Percentiles rank a stretch among this genome's conserved stretches.
phyloP scores from a whole-genome alignment of 2,113 vertebrate genomes.

The Antechinus stuartii region DNA sequence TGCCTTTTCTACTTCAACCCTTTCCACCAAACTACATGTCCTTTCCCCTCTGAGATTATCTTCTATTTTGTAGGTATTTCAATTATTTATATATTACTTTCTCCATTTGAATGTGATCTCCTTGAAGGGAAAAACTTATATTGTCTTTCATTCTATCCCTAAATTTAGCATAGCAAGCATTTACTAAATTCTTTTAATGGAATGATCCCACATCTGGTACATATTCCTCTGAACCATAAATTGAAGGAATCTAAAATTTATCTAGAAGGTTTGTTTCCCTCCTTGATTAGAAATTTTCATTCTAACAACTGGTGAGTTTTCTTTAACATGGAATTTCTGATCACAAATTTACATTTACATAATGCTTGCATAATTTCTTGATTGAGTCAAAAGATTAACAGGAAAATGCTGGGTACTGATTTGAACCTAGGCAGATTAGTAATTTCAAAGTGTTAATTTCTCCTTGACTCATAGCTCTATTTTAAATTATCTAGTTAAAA shows the following conservation, averaged over 20 bases:
- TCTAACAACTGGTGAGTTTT: background rate
- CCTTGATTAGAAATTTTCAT: background rate
- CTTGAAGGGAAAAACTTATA: background rate
- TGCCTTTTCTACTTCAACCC: background rate
- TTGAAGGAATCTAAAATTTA: background rate
- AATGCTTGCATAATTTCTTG: background rate
- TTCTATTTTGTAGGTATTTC: background rate
- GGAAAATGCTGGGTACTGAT: background rate
- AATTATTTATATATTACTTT: background rate
- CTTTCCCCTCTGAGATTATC: background rate
- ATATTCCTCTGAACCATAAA: background rate
- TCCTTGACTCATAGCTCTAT: background rate
- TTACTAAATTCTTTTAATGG: background rate
- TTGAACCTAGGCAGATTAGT: background rate
- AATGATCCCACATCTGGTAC: background rate
- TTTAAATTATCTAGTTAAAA: constrained; percentile 10
- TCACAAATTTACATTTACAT: background rate
- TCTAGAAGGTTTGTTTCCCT: background rate
- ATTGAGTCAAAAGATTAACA: background rate
- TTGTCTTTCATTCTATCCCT: background rate
- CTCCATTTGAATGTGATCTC: background rate
- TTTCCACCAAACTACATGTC: background rate
- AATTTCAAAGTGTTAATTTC: background rate
- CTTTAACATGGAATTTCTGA: background rate
- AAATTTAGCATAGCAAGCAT: background rate